A percentile compares a stretch with the other conserved stretches of the same genome.
phyloP scores from a whole-genome alignment of 2,113 vertebrate species.

The Arothron firmamentum region DNA sequence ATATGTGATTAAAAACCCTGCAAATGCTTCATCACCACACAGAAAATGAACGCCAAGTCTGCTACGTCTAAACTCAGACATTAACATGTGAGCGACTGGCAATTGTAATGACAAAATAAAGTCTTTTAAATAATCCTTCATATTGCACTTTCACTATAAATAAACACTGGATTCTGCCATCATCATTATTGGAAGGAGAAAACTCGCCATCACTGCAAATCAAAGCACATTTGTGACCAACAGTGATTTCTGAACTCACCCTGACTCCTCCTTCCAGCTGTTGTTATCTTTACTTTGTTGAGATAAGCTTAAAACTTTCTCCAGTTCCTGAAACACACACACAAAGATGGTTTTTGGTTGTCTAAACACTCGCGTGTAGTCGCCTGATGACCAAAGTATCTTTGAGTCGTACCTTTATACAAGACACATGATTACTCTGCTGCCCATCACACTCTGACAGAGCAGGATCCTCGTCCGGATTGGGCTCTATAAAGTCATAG shows the following conservation, averaged over 20 bases:
- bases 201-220: too few relatives aligned
- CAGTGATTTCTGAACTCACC: constrained; percentile 69
- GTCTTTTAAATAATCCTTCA: too few relatives aligned
- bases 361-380: not conserved
- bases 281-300: constrained; percentile 84
- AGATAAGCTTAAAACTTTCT: constrained; percentile 83
- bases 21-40: too few relatives aligned
- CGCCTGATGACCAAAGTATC: not conserved
- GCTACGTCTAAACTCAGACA: too few relatives aligned
- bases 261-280: constrained; percentile 83
- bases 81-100: too few relatives aligned
- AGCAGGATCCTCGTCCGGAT: constrained; percentile 80
- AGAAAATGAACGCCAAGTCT: too few relatives aligned
- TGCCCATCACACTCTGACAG: constrained; percentile 84
- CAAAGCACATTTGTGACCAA: too few relatives aligned
- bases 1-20: too few relatives aligned
- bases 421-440: constrained; percentile 79
- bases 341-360: not conserved
- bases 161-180: too few relatives aligned
- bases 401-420: constrained; percentile 80
- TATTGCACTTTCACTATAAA: too few relatives aligned
- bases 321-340: constrained; percentile 77
- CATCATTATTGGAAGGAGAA: too few relatives aligned
- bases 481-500: constrained; percentile 91
- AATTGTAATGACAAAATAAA: too few relatives aligned